Base-by-base conservation (phyloP, 2,113 vertebrate species). In the Pyrgilauda ruficollis region DNA sequence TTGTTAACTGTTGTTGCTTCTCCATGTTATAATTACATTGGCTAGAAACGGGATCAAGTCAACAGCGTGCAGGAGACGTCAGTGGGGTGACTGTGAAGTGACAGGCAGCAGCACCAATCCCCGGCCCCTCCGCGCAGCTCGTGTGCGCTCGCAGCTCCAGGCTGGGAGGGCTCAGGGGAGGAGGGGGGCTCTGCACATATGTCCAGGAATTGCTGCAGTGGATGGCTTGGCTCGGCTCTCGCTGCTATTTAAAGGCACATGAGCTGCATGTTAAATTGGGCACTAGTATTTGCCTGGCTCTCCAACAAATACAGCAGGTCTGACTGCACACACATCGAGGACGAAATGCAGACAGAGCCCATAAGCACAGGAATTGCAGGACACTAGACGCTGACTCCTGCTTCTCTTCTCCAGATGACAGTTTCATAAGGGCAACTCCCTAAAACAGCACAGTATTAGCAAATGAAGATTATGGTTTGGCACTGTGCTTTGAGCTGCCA, bases 241-340 rank as follows among this genome's bases (percentile, higher is more conserved):
- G 0, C 87, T 93, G 92, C 87, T 96, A 90, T 95, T 96, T 97
- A 96, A 97, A 97, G 94, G 92, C 76, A 75, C 94, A 94, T 52
- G 93, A 96, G 90, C 94, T 93, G 95, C 92, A 96, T 96, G 88
- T 95, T 94, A 96, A 96, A 95, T 77, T 94, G 79, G 76, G 83
- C 94, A 67, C 93, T 88, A 84, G 39, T 72, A 53, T 67, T 81
- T 94, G 88, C 68, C 79, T 55, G 76, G 24, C 68, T 95, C 18
- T 81, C 79, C 59, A 46, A 17, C 20, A n/a, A n/a, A 11, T 28
- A 39, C 61, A 21, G 82, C 26, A 18, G 85, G 49, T 93, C 72
- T 93, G 75, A 26, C 43, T 39, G 0, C 8, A 8, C 61, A 46
- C 31, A 44, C 31, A 49, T 0, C 2, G 63, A 86, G 59, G 90